phyloP scores from a whole-genome alignment of 2,888 invertebrate species.

The Hetaerina titia region DNA sequence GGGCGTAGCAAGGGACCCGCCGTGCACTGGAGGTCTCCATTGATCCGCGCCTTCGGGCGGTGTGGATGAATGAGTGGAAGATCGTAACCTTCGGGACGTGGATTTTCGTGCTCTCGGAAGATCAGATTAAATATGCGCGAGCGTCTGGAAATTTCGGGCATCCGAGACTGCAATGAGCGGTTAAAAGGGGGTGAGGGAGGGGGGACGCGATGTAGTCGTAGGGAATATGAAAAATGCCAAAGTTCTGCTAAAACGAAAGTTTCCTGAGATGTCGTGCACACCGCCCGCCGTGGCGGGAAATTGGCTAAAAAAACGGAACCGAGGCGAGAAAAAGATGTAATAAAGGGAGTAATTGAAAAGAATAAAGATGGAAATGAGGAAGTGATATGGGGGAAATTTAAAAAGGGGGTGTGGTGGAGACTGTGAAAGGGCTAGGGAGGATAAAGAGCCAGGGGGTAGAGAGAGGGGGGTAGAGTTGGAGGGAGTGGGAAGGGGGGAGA shows the following conservation, averaged over 20 bases:
- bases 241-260: background rate
- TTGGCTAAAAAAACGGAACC: background rate
- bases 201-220: background rate
- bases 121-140: background rate
- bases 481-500: too few relatives aligned
- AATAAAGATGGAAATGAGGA: background rate
- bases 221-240: background rate
- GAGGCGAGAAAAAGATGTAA: background rate
- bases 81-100: too few relatives aligned
- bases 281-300: background rate
- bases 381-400: background rate
- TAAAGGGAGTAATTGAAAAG: constrained; percentile 12
- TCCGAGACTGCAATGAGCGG: background rate
- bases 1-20: too few relatives aligned
- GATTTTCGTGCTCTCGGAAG: too few relatives aligned
- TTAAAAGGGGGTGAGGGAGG: background rate
- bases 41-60: too few relatives aligned
- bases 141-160: background rate
- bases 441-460: too few relatives aligned
- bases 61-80: too few relatives aligned
- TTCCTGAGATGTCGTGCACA: background rate
- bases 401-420: too few relatives aligned
- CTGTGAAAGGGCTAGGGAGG: too few relatives aligned
- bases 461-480: too few relatives aligned
- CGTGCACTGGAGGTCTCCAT: too few relatives aligned